phyloP scores from a whole-genome alignment of 1,140 invertebrate species.

The Pseudoatta argentina region DNA sequence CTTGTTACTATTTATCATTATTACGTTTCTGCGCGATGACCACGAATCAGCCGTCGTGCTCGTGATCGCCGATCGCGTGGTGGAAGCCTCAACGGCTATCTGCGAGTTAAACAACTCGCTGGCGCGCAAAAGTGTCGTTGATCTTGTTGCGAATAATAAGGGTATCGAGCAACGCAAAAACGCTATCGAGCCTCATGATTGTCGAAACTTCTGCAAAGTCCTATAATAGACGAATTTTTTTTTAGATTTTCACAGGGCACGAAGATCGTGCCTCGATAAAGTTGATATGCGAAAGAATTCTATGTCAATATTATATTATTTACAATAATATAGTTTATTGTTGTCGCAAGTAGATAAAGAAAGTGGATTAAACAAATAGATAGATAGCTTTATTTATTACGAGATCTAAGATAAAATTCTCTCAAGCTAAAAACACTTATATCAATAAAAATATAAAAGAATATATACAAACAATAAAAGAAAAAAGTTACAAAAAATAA shows the following conservation, averaged over 20 bases:
- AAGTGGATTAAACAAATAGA: too few species aligned
- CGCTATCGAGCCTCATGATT: conserved; percentile 9
- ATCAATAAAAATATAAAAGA: too few species aligned
- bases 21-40: conserved; percentile 12
- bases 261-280: background rate
- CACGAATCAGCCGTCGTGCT: conserved; percentile 70
- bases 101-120: conserved; percentile 39
- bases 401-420: too few species aligned
- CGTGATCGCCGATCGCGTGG: conserved; percentile 72
- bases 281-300: background rate
- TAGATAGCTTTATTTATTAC: too few species aligned
- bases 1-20: conserved; percentile 48
- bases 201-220: background rate
- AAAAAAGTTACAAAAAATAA: too few species aligned
- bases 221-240: background rate
- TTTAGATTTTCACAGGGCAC: too few species aligned
- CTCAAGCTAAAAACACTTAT: too few species aligned
- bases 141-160: conserved; percentile 60
- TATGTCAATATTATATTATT: background rate
- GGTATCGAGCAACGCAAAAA: background rate
- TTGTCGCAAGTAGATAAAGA: background rate
- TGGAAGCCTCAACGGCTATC: conserved; percentile 23
- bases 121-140: conserved; percentile 66
- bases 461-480: too few species aligned
- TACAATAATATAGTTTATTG: background rate